Base-by-base conservation (phyloP, 1,140 invertebrate genomes). In the Drosophila leontia region DNA sequence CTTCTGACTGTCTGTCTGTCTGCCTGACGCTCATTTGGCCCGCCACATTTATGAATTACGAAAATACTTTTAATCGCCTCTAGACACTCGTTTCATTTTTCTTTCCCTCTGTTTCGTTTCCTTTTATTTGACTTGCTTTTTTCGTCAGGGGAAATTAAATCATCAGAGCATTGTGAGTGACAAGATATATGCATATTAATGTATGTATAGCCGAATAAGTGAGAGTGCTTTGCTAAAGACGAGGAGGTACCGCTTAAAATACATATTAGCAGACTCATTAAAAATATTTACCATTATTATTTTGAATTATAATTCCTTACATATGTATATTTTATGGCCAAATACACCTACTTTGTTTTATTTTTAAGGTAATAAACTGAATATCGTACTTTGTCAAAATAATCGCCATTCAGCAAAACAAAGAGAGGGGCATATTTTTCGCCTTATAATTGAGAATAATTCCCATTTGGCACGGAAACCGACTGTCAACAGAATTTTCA, bases 141-240 rank as follows among this genome's bases (percentile, higher is more conserved):
- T 68, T 75, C 65, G 77, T 82, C 59, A 74, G 75, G 76, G 72
- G 84, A 87, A 87, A 88, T 88, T 88, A 88, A 90, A 90, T 88
- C 75, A 88, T 88, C 85, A 65, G 70, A 55, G 64, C 58, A 56
- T 81, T 74, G 65, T 72, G 64, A 91, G 65, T 90, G 86, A 82
- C 86, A 91, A 75, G 62, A 68, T 68, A 71, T 68, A 47, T 61
- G 23, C n/a, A 53, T 44, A 57, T 64, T 57, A 23, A 39, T 29
- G 37, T 56, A 56, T n/a, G 7, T 35, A 42, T 37, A 44, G 8
- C n/a, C 17, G 53, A 37, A 53, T 37, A 37, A 37, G 17, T 34
- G 35, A 39, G 37, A 62, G 45, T 64, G 32, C 26, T 69, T 34
- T 3, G 15, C 26, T 41, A 11, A 11, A 3, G 35, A 48, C 50